A percentile compares a stretch with the other conserved stretches of the same genome.
phyloP scores from a whole-genome alignment of 2,797 vertebrate genomes.

The Bovichtus variegatus region DNA sequence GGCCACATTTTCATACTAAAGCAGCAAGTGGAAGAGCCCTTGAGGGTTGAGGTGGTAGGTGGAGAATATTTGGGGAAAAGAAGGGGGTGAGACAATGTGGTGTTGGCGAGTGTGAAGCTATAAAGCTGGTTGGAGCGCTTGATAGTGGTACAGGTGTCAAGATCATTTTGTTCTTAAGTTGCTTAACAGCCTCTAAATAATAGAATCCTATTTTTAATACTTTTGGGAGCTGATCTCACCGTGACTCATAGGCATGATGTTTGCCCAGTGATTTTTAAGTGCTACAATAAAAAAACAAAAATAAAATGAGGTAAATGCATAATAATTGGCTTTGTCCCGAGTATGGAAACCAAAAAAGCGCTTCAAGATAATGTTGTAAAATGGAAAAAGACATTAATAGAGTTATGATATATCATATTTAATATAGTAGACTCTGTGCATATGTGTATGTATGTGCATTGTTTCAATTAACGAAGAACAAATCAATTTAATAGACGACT shows the following conservation, averaged over 20 bases:
- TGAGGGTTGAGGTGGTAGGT: conserved; percentile 43
- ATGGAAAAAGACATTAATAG: neutral
- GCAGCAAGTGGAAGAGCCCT: conserved; percentile 71
- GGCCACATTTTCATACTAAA: conserved; percentile 81
- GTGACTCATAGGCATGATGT: neutral
- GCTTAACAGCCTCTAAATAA: neutral
- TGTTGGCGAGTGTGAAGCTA: conserved; percentile 32
- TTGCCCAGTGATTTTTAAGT: neutral
- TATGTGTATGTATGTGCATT: neutral
- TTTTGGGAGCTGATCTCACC: neutral
- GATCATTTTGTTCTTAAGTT: conserved; percentile 19
- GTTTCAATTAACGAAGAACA: neutral
- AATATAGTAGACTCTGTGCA: neutral
- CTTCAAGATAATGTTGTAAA: neutral
- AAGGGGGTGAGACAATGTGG: conserved; percentile 26
- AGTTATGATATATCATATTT: too few relatives aligned
- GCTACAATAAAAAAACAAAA: neutral
- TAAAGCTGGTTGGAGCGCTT: conserved; percentile 17
- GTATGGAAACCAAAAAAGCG: neutral
- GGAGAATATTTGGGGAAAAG: conserved; percentile 62
- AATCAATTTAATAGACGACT: too few relatives aligned
- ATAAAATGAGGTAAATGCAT: neutral
- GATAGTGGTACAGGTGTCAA: neutral
- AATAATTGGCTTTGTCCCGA: neutral
- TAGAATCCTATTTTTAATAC: neutral